Base-by-base conservation (phyloP, 1,140 invertebrate genomes). In the Heliconius nattereri region DNA sequence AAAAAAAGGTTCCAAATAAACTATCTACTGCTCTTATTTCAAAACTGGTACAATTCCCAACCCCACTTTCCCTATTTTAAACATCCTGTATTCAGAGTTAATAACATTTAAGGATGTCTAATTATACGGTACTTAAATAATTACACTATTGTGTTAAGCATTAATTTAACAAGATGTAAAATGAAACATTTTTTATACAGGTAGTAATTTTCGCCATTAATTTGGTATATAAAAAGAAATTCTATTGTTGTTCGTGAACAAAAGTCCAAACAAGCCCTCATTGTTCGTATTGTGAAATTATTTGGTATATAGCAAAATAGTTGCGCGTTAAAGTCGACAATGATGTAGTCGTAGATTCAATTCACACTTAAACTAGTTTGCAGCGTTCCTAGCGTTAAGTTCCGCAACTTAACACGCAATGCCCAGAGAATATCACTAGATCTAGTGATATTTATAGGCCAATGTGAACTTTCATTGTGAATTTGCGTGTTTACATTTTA, bases 151-250 rank as follows among this genome's bases (percentile, higher is more conserved):
- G 60, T 66, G 26, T 29, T 66, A 66, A 29, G 26, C 60, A 23
- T 66, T 66, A 11, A 66, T 29, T 66, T 66, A 66, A 66, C 60
- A 66, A 66, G 60, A 66, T 66, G 26, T 66, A 66, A 29, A 66
- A 66, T 66, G 60, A 66, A 66, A 66, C 60, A 66, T 23, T 26
- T 66, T 66, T 66, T 26, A 29, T 66, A 66, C 9, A 66, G 60
- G 60, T 66, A 66, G 60, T 29, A 29, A 66, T 66, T 66, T 66
- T 66, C 23, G 26, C 23, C 60, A 66, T 66, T 66, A 66, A 66
- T 66, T 66, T 26, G 60, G 60, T 66, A 66, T 66, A 66, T 66
- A 66, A 66, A 66, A 66, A 66, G 60, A 66, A 66, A 66, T 66
- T 26, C 23, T 29, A 35, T 23, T 75, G 26, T 60, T 40, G n/a